These are phyloP conservation scores for Corbicula japonica DNA, from an alignment of 2,888 invertebrate species.

Conservation along the genomic window DNA sequence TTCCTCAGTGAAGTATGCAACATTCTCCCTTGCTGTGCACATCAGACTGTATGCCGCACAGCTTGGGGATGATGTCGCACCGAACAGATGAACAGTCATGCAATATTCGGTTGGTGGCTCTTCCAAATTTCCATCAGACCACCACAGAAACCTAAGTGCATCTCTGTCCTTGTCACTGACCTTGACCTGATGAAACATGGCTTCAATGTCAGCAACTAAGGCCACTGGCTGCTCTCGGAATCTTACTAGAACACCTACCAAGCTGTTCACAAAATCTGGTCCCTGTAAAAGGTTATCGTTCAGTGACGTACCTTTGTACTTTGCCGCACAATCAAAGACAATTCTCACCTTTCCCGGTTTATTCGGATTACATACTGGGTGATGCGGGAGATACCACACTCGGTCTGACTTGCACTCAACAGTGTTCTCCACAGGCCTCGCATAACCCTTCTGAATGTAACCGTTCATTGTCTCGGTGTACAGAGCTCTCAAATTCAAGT, in stretches of 20 bases:
- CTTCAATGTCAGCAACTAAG: slow-evolving; percentile 58
- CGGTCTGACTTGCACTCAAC: slow-evolving; percentile 17
- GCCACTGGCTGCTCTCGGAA: slow-evolving; percentile 60
- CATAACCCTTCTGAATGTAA: slow-evolving; percentile 39
- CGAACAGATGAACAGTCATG: slow-evolving; percentile 49
- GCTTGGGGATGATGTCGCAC: slow-evolving; percentile 52
- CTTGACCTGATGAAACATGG: slow-evolving; percentile 56
- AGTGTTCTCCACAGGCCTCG: slow-evolving; percentile 1
- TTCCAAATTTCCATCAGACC: slow-evolving; percentile 26
- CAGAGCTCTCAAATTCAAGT: slow-evolving; percentile 23
- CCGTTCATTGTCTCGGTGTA: slow-evolving; percentile 44
- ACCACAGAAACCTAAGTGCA: slow-evolving; percentile 41
- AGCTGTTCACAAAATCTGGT: slow-evolving; percentile 62
- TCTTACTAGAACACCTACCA: slow-evolving; percentile 59
- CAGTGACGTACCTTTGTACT: slow-evolving; percentile 45
- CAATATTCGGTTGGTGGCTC: slow-evolving; percentile 6
- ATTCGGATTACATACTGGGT: slow-evolving; percentile 45
- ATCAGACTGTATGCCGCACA: slow-evolving; percentile 42
- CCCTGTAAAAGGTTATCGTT: slow-evolving; percentile 58
- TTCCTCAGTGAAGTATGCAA: slow-evolving; percentile 5
- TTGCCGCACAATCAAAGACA: slow-evolving; percentile 47
- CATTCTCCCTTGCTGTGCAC: slow-evolving; percentile 18
- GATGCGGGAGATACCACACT: slow-evolving; percentile 53
- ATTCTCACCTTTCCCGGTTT: slow-evolving; percentile 45
- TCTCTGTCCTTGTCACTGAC: slow-evolving; percentile 48